Base-by-base conservation (phyloP, 2,888 invertebrate genomes). In the Scrobipalpa costella region DNA sequence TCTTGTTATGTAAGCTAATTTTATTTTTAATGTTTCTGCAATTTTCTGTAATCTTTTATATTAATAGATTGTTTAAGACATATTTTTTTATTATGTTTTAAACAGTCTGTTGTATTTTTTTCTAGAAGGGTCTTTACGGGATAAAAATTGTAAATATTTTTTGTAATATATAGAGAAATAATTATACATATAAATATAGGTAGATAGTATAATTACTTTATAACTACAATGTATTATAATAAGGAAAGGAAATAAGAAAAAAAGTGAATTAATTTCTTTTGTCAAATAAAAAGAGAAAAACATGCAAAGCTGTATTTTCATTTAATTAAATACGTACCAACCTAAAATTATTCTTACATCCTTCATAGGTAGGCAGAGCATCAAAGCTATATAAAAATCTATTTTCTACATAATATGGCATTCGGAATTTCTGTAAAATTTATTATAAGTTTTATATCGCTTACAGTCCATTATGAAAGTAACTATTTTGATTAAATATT, bases 121-220 rank as follows among this genome's bases (percentile, higher is more conserved):
- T 79, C 76, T 83, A 82, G 75, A 79, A 82, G 88, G 90, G 89
- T 86, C 81, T 86, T 79, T 85, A 90, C 83, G 90, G 90, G 88
- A 86, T 80, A 81, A 74, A 78, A 63, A 71, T 73, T 91, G 90
- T 90, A 90, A 85, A 90, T 91, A 90, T 83, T 75, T 85, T 88
- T 88, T 90, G 89, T 90, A 88, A 83, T 81, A 90, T 90, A 91
- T 90, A 89, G 87, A 84, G 72, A 84, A 77, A 80, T 83, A 81
- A 83, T 69, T 87, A 90, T 87, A 86, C 79, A 88, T 89, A 90
- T 88, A 88, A 79, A 85, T 84, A 84, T 86, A 86, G 79, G 70
- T 90, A 91, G 89, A 87, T 91, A 90, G 90, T 77, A 73, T 88
- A 89, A 90, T 89, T 89, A 89, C 89, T 85, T 88, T 87, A 84